These are phyloP conservation scores for Pristionchus arcanus DNA, from an alignment of 2,888 invertebrate species.

Conservation along the genomic window DNA sequence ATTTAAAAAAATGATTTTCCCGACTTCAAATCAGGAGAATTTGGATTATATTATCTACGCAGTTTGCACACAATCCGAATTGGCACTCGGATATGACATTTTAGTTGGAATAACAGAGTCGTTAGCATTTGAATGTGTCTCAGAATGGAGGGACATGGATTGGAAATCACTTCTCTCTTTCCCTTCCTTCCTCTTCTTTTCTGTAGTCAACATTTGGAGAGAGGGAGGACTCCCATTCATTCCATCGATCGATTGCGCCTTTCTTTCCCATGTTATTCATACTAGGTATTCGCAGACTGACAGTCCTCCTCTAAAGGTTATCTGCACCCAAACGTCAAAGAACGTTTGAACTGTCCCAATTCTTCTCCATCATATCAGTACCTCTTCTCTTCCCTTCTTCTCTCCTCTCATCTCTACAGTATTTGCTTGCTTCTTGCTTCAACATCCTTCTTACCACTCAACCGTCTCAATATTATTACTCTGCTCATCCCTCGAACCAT, in stretches of 20 bases:
- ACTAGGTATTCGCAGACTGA: not conserved
- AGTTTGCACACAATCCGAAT: no score
- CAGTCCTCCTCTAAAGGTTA: not conserved
- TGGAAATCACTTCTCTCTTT: slow-evolving; percentile 30
- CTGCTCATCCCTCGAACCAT: slow-evolving; percentile 1
- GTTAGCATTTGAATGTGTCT: not conserved
- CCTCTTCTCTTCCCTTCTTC: not conserved
- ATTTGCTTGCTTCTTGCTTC: slow-evolving; percentile 21
- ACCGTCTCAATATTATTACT: slow-evolving; percentile 23
- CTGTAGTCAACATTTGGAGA: slow-evolving; percentile 22
- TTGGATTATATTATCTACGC: no score
- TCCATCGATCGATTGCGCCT: not conserved
- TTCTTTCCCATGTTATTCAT: not conserved
- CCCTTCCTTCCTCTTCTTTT: not conserved
- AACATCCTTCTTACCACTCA: slow-evolving; percentile 35
- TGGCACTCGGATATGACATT: not conserved
- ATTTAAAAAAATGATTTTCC: no score
- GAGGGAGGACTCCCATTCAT: slow-evolving; percentile 26
- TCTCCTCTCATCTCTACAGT: slow-evolving; percentile 18
- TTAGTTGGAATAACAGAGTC: slow-evolving; percentile 7
- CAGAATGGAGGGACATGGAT: not conserved
- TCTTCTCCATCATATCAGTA: slow-evolving; percentile 12
- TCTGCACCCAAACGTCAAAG: not conserved
- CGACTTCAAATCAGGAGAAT: no score
- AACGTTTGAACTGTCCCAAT: not conserved